These are phyloP conservation scores for Spermophilus dauricus DNA, from an alignment of 2,113 vertebrate genomes.

Conservation along the genomic window DNA sequence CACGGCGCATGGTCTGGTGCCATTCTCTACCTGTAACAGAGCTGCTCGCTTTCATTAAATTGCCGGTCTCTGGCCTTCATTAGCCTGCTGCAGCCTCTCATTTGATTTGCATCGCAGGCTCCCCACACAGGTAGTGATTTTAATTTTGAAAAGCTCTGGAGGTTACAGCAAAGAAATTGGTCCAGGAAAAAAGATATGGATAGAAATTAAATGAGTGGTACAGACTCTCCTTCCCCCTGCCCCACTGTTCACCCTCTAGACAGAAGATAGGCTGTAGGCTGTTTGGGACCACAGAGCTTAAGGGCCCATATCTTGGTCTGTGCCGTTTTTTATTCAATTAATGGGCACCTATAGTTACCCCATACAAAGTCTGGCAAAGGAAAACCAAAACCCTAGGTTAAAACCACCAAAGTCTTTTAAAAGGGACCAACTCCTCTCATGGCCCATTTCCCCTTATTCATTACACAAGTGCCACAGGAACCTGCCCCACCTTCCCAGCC, in stretches of 20 bases:
- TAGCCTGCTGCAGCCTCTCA: constrained; percentile 47
- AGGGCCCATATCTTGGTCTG: background rate
- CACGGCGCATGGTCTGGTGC: fast-evolving
- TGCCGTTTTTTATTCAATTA: background rate
- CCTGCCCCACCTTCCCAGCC: background rate
- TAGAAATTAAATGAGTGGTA: background rate
- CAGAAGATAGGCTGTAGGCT: background rate
- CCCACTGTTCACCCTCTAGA: background rate
- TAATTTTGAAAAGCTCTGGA: constrained; percentile 63
- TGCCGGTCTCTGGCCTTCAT: constrained; percentile 30
- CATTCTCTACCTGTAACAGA: background rate
- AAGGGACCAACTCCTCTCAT: background rate
- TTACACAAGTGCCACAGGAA: background rate
- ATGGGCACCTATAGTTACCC: background rate
- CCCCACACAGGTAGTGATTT: constrained; percentile 31
- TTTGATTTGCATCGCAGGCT: constrained; percentile 57
- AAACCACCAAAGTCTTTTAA: background rate
- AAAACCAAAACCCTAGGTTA: constrained; percentile 14
- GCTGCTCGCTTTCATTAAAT: constrained; percentile 20
- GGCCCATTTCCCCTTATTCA: background rate
- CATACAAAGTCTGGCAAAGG: background rate
- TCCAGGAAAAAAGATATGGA: background rate
- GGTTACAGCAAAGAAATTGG: constrained; percentile 32
- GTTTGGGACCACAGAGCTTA: background rate
- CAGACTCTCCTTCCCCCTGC: background rate